Conservation (phyloP, 2,113 vertebrate species). For the Rhinopomastus cyanomelas region DNA sequence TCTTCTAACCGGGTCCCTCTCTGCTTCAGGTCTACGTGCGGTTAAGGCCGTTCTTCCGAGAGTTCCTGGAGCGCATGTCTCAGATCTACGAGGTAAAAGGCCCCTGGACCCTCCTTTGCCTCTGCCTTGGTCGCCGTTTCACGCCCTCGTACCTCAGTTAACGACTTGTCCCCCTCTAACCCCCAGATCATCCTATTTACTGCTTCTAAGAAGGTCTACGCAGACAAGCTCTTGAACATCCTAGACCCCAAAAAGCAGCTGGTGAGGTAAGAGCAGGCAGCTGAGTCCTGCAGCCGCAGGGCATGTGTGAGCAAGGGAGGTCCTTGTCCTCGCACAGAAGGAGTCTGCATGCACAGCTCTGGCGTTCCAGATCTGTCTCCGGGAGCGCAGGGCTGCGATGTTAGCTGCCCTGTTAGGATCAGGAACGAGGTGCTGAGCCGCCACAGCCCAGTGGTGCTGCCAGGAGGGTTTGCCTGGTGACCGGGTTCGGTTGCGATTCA, state of each 20-base stretch:
- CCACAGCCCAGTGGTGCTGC: not conserved
- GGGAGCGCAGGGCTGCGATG: not conserved
- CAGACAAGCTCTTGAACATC: slow-evolving; percentile 98
- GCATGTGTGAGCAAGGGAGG: accelerated
- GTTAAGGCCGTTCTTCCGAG: slow-evolving; percentile 96
- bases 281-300: accelerated
- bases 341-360: accelerated
- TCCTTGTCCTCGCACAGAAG: accelerated
- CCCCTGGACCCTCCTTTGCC: not conserved
- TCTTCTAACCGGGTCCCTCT: not conserved
- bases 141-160: slow-evolving; percentile 16
- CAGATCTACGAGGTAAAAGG: slow-evolving; percentile 96
- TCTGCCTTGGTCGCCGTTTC: not conserved
- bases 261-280: slow-evolving; percentile 83
- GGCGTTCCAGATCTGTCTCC: not conserved
- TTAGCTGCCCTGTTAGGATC: not conserved
- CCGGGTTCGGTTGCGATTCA: not conserved
- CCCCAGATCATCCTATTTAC: slow-evolving; percentile 98
- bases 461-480: not conserved
- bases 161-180: slow-evolving; percentile 50
- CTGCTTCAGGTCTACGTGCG: slow-evolving; percentile 91
- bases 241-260: slow-evolving; percentile 98
- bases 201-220: slow-evolving; percentile 99
- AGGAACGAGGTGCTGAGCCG: not conserved
- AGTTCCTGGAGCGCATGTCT: slow-evolving; percentile 98